These are phyloP conservation scores for Drosophila pseudotakahashii DNA, from an alignment of 2,888 invertebrate species.

Conservation along the genomic window DNA sequence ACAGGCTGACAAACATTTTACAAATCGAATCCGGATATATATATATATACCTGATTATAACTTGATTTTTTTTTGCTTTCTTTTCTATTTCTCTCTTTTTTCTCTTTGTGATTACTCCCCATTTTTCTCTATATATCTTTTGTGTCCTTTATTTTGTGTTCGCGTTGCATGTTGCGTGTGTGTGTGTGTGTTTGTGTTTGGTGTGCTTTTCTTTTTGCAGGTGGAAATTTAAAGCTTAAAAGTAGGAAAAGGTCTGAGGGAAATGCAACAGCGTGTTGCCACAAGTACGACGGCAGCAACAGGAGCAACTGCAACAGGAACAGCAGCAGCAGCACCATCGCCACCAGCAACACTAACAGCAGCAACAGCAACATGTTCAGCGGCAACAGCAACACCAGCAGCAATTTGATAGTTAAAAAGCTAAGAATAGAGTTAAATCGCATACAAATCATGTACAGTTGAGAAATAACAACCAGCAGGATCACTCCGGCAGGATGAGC, in stretches of 20 bases:
- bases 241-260: slow-evolving; percentile 52
- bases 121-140: slow-evolving; percentile 1
- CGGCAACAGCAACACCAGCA: slow-evolving; percentile 42
- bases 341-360: neutral
- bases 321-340: slow-evolving; percentile 11
- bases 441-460: slow-evolving; percentile 83
- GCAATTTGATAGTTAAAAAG: slow-evolving; percentile 78
- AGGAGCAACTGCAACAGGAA: slow-evolving; percentile 7
- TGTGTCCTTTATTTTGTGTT: slow-evolving; percentile 12
- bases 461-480: slow-evolving; percentile 39
- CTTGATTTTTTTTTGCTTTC: slow-evolving; percentile 37
- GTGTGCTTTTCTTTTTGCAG: slow-evolving; percentile 74
- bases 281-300: neutral
- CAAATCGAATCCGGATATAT: slow-evolving; percentile 24
- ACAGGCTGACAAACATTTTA: slow-evolving; percentile 8
- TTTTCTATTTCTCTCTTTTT: slow-evolving; percentile 44
- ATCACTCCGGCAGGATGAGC: neutral
- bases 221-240: slow-evolving; percentile 79
- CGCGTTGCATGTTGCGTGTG: slow-evolving; percentile 3
- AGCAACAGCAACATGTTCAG: slow-evolving; percentile 25
- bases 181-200: slow-evolving; percentile 8
- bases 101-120: slow-evolving; percentile 22
- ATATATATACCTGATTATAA: slow-evolving; percentile 54
- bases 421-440: slow-evolving; percentile 82
- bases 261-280: too few species aligned